Base-by-base conservation (phyloP, 2,113 vertebrate genomes). In the Eulemur rufifrons region DNA sequence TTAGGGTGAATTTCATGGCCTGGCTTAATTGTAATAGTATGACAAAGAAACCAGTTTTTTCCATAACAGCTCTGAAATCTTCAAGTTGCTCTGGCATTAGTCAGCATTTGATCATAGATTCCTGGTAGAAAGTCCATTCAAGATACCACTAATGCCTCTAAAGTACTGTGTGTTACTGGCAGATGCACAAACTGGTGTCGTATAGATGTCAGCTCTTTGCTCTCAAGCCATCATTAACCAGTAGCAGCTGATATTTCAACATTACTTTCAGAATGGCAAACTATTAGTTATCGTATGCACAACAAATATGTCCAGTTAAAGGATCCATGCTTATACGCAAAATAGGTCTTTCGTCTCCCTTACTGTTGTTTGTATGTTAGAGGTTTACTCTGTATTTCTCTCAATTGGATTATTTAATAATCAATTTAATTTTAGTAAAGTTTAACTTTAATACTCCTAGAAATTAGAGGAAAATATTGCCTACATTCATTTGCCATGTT, bases 361-460 rank as follows among this genome's bases (percentile, higher is more conserved):
- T 34, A 54, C 29, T 91, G 89, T n/a, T 95, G 73, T 96, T 91
- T 91, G 76, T 95, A 86, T 59, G 23, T 94, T 86, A 86, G 61
- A 87, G 89, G 85, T 95, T 96, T 94, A 39, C 94, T 98, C 96
- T 97, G 69, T 0, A 34, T 97, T 93, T 97, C 94, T 96, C 83
- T 98, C 97, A 90, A 87, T 39, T 97, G 89, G 61, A 37, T 98
- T 98, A 97, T 98, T 98, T 98, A 98, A 98, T 98, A 96, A 98
- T 94, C 95, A 97, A 89, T 97, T 98, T 98, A 97, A 98, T 98
- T 98, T 98, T 97, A 96, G 97, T 96, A 77, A 98, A 97, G 98
- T 96, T 98, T 98, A 96, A 98, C 97, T 98, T 98, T 98, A 97
- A 94, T 97, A 97, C 82, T 96, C 97, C 97, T 96, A 18, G 63